These are phyloP conservation scores for Spongia lamella DNA, from an alignment of 37 sponge, comb jelly and placozoan species.

Conservation along the genomic window DNA sequence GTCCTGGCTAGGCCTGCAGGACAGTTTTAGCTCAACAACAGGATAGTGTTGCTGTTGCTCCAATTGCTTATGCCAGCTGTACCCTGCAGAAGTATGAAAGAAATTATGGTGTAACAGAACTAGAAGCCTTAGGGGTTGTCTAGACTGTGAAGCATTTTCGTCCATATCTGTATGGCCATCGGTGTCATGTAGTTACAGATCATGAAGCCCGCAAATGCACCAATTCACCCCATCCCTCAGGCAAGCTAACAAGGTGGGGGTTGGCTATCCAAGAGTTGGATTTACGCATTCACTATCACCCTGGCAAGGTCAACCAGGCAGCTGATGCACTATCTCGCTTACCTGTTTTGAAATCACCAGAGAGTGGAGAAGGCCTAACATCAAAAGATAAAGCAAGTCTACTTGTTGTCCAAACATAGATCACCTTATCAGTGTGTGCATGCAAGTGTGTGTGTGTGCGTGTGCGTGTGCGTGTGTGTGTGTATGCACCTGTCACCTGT, in stretches of 20 bases:
- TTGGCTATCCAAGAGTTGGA: constrained; percentile 38
- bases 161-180: constrained; percentile 32
- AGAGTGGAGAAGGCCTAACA: too few species aligned
- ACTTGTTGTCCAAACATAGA: too few species aligned
- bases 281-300: constrained; percentile 14
- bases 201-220: constrained; percentile 48
- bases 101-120: constrained; percentile 31
- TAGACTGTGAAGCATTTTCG: constrained; percentile 37
- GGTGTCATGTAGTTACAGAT: constrained; percentile 29
- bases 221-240: constrained; percentile 32
- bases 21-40: constrained; percentile 46
- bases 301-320: constrained; percentile 29
- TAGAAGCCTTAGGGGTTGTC: constrained; percentile 48
- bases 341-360: too few species aligned
- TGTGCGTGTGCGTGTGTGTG: too few species aligned
- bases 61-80: constrained; percentile 22
- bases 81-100: constrained; percentile 13
- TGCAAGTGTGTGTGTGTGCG: too few species aligned
- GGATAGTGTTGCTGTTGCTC: constrained; percentile 7
- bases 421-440: too few species aligned
- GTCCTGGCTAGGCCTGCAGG: constrained; percentile 25
- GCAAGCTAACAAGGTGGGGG: constrained; percentile 42
- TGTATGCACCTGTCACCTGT: too few species aligned
- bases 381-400: too few species aligned
- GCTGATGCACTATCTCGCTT: constrained; percentile 57